Evolutionary conservation across 2,113 vertebrate genomes (phyloP).

Genomic region (Scomber scombrus): DNA sequence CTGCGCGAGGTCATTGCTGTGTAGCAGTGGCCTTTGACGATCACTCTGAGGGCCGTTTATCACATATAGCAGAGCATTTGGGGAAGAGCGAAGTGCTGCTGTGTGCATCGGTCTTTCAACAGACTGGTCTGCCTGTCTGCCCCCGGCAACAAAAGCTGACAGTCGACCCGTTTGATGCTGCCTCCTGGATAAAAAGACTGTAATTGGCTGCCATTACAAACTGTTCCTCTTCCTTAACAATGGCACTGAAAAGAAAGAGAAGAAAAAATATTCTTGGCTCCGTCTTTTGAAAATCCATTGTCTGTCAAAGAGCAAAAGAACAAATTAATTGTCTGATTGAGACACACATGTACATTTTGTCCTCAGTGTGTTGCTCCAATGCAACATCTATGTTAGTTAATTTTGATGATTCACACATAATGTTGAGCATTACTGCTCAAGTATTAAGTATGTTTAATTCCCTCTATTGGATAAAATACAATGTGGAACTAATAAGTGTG

Average conservation of each 20-base stretch:
- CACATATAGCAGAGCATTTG: constrained; percentile 26
- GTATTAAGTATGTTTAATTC: constrained; percentile 57
- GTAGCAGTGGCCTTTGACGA: constrained; percentile 14
- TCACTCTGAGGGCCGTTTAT: constrained; percentile 42
- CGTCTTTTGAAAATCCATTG: constrained; percentile 33
- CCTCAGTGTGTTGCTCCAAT: constrained; percentile 1
- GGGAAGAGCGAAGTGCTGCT: constrained; percentile 39
- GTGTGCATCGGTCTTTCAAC: constrained; percentile 44
- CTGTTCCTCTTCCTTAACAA: constrained; percentile 54
- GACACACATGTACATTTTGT: constrained; percentile 38
- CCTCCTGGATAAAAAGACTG: constrained; percentile 72
- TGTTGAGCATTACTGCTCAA: constrained; percentile 22
- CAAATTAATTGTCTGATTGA: constrained; percentile 31
- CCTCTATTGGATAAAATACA: constrained; percentile 54
- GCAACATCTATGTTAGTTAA: background rate
- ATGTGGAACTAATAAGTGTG: constrained; percentile 61
- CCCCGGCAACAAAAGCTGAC: constrained; percentile 66
- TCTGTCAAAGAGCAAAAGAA: constrained; percentile 43
- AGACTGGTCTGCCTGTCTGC: constrained; percentile 49
- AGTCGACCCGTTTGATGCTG: constrained; percentile 65
- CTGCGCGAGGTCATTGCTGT: constrained; percentile 39
- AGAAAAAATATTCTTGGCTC: constrained; percentile 15
- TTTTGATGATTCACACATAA: constrained; percentile 34
- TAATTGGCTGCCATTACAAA: constrained; percentile 80
- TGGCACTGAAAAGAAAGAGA: constrained; percentile 39